Base-by-base conservation (phyloP, 2,113 vertebrate genomes). In the Nothocercus nigrocapillus region DNA sequence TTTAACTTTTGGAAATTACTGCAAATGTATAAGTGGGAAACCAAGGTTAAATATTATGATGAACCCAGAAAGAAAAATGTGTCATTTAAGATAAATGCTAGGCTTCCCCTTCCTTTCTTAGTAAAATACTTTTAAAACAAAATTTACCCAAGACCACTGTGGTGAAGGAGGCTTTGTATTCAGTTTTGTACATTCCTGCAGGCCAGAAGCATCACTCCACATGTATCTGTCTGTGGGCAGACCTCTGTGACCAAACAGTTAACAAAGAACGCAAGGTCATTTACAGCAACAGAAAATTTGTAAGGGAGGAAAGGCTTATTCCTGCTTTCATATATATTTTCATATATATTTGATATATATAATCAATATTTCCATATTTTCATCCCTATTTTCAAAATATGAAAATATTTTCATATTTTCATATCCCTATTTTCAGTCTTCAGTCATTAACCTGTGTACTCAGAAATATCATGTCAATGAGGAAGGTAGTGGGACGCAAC, bases 211-310 rank as follows among this genome's bases (percentile, higher is more conserved):
- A 13, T 99, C 99, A 1, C 99, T 99, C 99, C 99, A 99, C 99
- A 99, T 99, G 89, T 99, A 99, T 61, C 99, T 98, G 96, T 99
- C 99, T 0, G 99, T 99, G 36, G 99, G 99, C 47, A 99, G 98
- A n/a, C 99, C 99, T 94, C 99, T 99, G 97, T 11, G 38, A 42
- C 40, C 32, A 61, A 85, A 86, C 13, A 49, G 88, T 1, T 19
- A 34, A 80, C 15, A 59, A 19, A 40, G 54, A 79, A 79, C 44
- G 30, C 70, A 61, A 68, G 27, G 58, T 62, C 53, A 87, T 59
- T 49, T 24, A 42, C 18, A 67, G 20, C 9, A 16, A 19, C 7
- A 4, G 17, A 38, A 36, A 74, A 47, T 45, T 72, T 24, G 58
- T 56, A 82, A 85, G 56, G 54, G 0, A n/a, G 13, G 59, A 80